Percentiles rank a stretch among this genome's conserved stretches.
Conservation (phyloP, 2,888 invertebrate species). For the Electrophaes corylata region DNA sequence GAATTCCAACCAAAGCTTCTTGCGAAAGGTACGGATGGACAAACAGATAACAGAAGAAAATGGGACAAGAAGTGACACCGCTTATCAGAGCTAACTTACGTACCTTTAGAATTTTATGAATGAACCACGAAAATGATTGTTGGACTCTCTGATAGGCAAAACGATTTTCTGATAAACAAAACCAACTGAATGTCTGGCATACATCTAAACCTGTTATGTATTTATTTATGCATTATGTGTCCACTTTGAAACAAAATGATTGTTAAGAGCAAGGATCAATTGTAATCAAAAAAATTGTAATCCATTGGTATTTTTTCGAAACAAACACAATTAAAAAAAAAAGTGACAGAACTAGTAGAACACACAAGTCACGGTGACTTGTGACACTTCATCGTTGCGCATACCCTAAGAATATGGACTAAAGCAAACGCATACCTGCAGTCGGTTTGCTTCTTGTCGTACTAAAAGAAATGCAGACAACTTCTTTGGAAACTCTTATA, state of each 20-base stretch:
- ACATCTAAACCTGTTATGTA: too few relatives aligned
- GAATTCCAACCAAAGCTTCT: conserved; percentile 12
- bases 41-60: conserved; percentile 59
- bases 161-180: neutral
- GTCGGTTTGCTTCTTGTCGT: too few relatives aligned
- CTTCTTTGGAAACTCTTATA: neutral
- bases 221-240: too few relatives aligned
- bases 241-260: too few relatives aligned
- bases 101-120: conserved; percentile 21
- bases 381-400: conserved; percentile 13
- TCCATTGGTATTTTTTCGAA: too few relatives aligned
- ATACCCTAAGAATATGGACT: too few relatives aligned
- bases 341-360: neutral
- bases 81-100: conserved; percentile 41
- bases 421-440: too few relatives aligned
- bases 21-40: conserved; percentile 22
- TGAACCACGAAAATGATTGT: conserved; percentile 8
- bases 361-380: conserved; percentile 24
- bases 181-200: neutral
- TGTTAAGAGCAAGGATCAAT: too few relatives aligned
- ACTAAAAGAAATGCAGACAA: neutral
- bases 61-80: conserved; percentile 49
- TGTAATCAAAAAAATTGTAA: too few relatives aligned
- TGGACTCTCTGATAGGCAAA: neutral
- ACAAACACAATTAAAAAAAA: too few relatives aligned